Percentiles rank a stretch among this genome's conserved stretches.
Evolutionary conservation across 1,140 invertebrate species (phyloP).

Genomic region (Apolygus lucorum): DNA sequence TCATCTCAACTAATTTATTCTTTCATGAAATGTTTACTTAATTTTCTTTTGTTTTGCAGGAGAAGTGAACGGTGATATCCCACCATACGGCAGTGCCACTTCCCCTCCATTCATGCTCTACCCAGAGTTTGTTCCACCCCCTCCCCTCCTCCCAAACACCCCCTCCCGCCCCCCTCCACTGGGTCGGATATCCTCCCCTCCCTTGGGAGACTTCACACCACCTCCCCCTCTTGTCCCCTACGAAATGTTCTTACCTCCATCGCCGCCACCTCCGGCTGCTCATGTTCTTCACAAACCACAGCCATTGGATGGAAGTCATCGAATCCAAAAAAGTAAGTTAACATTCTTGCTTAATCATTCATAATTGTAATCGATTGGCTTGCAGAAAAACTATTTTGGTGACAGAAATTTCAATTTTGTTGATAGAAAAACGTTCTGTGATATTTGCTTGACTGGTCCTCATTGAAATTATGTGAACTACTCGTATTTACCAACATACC

Average conservation of each 20-base stretch:
- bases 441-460: too few relatives aligned
- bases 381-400: too few relatives aligned
- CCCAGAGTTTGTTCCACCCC: conserved; percentile 40
- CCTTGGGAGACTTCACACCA: conserved; percentile 35
- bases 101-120: conserved; percentile 35
- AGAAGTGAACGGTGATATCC: conserved; percentile 36
- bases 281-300: conserved; percentile 25
- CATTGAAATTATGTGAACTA: too few relatives aligned
- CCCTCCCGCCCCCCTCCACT: conserved; percentile 52
- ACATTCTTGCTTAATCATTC: too few relatives aligned
- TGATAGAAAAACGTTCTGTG: too few relatives aligned
- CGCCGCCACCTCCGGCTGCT: conserved; percentile 15
- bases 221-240: conserved; percentile 29
- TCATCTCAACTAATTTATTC: too few relatives aligned
- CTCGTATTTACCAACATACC: too few relatives aligned
- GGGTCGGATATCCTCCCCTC: conserved; percentile 53
- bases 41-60: neutral
- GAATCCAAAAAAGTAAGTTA: conserved; percentile 29
- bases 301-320: conserved; percentile 21
- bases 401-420: too few relatives aligned
- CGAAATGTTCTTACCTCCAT: conserved; percentile 26
- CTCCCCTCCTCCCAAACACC: conserved; percentile 39
- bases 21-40: too few relatives aligned
- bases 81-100: conserved; percentile 28
- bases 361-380: too few relatives aligned